These are phyloP conservation scores for Pangasius macronema DNA, from an alignment of 2,797 vertebrate genomes.

Conservation along the genomic window DNA sequence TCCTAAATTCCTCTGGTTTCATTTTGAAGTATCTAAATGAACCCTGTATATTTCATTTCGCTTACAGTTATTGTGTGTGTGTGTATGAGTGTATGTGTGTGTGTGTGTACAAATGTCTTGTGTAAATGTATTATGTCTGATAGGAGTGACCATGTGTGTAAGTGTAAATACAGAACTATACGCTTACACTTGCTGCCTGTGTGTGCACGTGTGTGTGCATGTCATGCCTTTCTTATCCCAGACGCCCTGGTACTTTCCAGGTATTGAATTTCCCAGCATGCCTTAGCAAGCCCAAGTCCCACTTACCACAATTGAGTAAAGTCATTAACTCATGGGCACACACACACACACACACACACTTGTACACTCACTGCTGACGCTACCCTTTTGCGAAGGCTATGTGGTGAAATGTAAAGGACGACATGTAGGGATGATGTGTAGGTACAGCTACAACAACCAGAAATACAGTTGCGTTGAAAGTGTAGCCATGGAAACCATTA, in stretches of 20 bases:
- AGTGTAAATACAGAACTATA: background rate
- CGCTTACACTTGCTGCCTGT: background rate
- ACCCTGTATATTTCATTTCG: background rate
- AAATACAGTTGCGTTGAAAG: background rate
- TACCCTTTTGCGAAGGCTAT: background rate
- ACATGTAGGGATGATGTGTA: background rate
- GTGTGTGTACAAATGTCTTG: background rate
- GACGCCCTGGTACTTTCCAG: conserved; percentile 75
- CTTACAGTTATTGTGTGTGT: background rate
- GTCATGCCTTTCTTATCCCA: conserved; percentile 51
- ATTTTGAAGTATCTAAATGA: background rate
- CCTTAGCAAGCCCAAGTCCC: conserved; percentile 68
- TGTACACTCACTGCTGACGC: background rate
- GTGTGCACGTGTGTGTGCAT: background rate
- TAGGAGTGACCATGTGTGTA: background rate
- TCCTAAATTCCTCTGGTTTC: background rate
- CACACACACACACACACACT: conserved; percentile 16
- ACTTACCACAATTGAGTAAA: conserved; percentile 65
- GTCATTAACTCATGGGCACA: conserved; percentile 61
- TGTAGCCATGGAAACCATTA: background rate
- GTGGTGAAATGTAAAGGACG: background rate
- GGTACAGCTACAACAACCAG: background rate
- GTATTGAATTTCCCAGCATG: conserved; percentile 73
- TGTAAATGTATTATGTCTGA: background rate
- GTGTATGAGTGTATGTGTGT: background rate